Evolutionary conservation across 2,888 invertebrate species (phyloP).

Genomic region (Scaptomyza reducta): DNA sequence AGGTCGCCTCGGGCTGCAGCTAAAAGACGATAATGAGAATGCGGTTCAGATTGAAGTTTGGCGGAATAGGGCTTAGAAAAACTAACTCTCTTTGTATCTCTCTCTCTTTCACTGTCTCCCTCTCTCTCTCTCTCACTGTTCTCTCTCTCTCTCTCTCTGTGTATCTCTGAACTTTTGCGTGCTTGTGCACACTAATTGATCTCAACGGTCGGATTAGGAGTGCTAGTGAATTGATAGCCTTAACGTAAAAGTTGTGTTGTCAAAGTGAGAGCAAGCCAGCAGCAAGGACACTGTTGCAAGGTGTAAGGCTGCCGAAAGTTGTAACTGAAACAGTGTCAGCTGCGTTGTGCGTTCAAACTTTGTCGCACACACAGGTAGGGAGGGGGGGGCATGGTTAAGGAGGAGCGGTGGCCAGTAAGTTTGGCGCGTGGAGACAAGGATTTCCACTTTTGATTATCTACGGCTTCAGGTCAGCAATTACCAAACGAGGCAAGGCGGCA

Average conservation of each 20-base stretch:
- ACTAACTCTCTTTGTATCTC: constrained; percentile 17
- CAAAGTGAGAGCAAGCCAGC: constrained; percentile 46
- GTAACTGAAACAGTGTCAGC: constrained; percentile 38
- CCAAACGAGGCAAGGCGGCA: constrained; percentile 47
- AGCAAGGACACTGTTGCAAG: not conserved
- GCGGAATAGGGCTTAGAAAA: constrained; percentile 7
- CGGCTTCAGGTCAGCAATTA: constrained; percentile 66
- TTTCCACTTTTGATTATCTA: constrained; percentile 67
- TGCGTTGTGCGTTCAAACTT: constrained; percentile 13
- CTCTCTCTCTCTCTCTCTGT: not conserved
- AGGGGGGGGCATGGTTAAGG: not conserved
- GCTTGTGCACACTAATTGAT: constrained; percentile 68
- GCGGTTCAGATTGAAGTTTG: not conserved
- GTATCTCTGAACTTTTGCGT: constrained; percentile 12
- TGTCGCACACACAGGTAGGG: not conserved
- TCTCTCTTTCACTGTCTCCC: no score
- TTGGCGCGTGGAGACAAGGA: constrained; percentile 55
- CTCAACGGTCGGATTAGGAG: constrained; percentile 73
- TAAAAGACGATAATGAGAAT: constrained; percentile 1
- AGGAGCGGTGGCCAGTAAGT: constrained; percentile 18
- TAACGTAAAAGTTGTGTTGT: constrained; percentile 57
- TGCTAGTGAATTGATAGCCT: constrained; percentile 67
- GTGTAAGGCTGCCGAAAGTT: constrained; percentile 39
- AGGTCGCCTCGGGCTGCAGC: constrained; percentile 4
- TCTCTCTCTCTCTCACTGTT: constrained; percentile 6